phyloP scores from a whole-genome alignment of 2,888 invertebrate genomes.

The Synergus gifuensis region DNA sequence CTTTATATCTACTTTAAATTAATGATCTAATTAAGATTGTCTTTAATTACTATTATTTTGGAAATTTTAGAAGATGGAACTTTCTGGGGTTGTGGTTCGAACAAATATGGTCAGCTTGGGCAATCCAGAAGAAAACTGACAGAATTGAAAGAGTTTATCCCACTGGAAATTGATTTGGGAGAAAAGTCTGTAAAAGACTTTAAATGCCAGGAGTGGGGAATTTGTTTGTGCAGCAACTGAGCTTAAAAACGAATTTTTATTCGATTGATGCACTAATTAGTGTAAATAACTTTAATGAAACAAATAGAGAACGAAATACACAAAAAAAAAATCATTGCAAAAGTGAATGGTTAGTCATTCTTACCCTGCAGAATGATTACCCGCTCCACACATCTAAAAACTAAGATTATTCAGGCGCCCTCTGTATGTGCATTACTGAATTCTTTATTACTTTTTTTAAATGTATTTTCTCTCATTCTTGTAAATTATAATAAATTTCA shows the following conservation, averaged over 20 bases:
- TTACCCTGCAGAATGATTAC: background rate
- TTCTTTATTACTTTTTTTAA: background rate
- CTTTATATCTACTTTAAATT: conserved; percentile 16
- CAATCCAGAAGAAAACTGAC: conserved; percentile 53
- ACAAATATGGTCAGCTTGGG: conserved; percentile 90
- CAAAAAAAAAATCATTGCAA: background rate
- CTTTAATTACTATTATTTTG: conserved; percentile 38
- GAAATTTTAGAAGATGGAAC: conserved; percentile 80
- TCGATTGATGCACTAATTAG: background rate
- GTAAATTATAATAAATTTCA: background rate
- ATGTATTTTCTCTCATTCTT: background rate
- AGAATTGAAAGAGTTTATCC: conserved; percentile 62
- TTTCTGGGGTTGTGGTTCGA: conserved; percentile 89
- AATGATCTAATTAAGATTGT: background rate
- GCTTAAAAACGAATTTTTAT: background rate
- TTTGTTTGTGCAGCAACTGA: conserved; percentile 65
- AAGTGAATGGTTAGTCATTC: background rate
- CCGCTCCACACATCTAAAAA: background rate
- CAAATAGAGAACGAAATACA: background rate
- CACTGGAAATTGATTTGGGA: conserved; percentile 58
- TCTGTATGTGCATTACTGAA: no score
- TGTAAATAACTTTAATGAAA: background rate
- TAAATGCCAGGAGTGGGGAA: conserved; percentile 74
- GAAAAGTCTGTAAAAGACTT: conserved; percentile 63
- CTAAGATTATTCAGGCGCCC: background rate